Base-by-base conservation (phyloP, 2,797 vertebrate genomes). In the Lepilemur ruficaudatus region DNA sequence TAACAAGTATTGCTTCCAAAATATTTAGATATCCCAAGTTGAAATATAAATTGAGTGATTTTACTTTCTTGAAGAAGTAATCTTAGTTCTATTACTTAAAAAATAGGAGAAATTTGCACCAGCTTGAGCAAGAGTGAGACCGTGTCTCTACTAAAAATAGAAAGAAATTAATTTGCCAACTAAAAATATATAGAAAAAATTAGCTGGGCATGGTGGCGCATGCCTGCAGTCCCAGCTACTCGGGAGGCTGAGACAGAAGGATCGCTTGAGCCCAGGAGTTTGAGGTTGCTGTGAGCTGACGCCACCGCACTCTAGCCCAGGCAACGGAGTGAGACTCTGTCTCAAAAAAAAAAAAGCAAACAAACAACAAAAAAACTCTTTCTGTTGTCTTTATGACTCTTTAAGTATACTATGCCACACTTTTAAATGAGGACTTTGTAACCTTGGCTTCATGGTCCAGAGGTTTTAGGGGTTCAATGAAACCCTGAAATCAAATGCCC, bases 41-140 rank as follows among this genome's bases (percentile, higher is more conserved):
- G 25, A 86, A 72, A 93, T 78, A 69, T 17, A 22, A 46, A 41
- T 79, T 41, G 15, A 83, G 10, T 76, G 23, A 72, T 59, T 91
- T 93, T 88, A 32, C 43, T 80, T 96, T 85, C 41, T 55, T 92
- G 46, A 81, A 83, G 18, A 18, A 81, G 14, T 67, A 91, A 83
- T 80, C 79, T 93, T 79, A 46, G 43, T 52, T 69, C n/a, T 41
- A 41, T 83, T 55, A 75, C 4, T 92, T 50, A 82, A 85, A 22
- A 80, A 76, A 35, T 28, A 83, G 22, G 14, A 89, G 50, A 93
- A 48, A 4, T 50, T 85, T 82, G 38, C 38, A 38, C 38, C 38
- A 38, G 38, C 38, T 4, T 38, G 38, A 38, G 38, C 38, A 38
- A 38, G 38, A 38, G 38, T 38, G 38, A 38, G 38, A 38, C 38